Evolutionary conservation across 2,797 vertebrate species (phyloP), one percentile per base, ranked within the genome.

Genomic region (Odontamblyopus lacepedii): DNA sequence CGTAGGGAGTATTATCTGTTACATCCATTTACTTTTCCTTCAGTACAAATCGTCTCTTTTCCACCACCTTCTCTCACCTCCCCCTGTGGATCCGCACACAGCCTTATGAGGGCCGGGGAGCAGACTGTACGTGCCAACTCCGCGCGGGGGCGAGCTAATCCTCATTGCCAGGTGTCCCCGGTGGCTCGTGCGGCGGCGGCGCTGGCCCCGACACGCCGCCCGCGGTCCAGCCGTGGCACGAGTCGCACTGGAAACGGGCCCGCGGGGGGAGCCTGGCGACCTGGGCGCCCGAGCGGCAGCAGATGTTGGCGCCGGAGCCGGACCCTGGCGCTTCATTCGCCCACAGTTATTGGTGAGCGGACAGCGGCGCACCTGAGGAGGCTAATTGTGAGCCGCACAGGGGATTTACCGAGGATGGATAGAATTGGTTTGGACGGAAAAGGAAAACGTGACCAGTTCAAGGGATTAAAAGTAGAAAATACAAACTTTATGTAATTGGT

Each of bases 121-220:
- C 86, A 90, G 87, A 85, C 82, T 51, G 77, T 80, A 76, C 66
- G 67, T 88, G 89, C 91, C 87, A 83, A 78, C 78, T 74, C 70
- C 74, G 75, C 68, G 2, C 51, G 48, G 9, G 38, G 72, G 62
- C 76, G 2, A 83, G 71, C 75, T 91, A 91, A 92, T 87, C 76
- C 78, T 56, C 70, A 68, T 65, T 91, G 90, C 89, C 91, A 90
- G 83, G 82, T 83, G 78, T 87, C 88, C 80, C 87, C 61, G 0
- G 56, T 71, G 85, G 83, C 70, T 81, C 74, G 66, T 9, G 4
- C 68, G 71, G 77, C 79, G 84, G 74, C 83, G 78, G 78, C 86
- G 81, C 78, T 83, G 79, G 81, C 72, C 57, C 53, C 0, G 32
- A 75, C 62, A n/a, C 29, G 53, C 67, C 2, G 74, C 53, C 68